These are phyloP conservation scores for Cerceris rybyensis DNA, from an alignment of 2,888 invertebrate species.

Conservation along the genomic window DNA sequence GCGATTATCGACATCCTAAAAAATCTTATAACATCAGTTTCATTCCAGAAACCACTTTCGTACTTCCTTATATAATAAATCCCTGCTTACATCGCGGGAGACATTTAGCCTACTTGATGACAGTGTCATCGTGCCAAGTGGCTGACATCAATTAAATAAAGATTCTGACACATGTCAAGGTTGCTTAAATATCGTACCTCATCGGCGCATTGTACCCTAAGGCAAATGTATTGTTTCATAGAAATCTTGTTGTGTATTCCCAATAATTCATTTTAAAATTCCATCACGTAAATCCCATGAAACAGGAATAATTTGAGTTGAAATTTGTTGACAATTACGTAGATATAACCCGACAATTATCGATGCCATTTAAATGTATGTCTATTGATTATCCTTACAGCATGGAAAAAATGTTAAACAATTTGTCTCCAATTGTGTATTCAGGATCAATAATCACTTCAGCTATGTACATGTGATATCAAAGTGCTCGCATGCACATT, in stretches of 20 bases:
- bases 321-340: neutral
- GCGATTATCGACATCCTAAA: conserved; percentile 5
- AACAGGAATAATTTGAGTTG: neutral
- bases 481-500: neutral
- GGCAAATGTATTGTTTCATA: conserved; percentile 26
- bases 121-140: conserved; percentile 66
- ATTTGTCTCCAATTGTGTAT: neutral
- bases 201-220: conserved; percentile 23
- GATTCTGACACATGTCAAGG: conserved; percentile 69
- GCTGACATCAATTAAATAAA: conserved; percentile 71
- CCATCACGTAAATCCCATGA: no score
- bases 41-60: conserved; percentile 28
- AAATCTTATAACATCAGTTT: no score
- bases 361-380: neutral
- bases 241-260: conserved; percentile 7
- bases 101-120: conserved; percentile 62
- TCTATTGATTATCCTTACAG: neutral
- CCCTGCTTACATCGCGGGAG: conserved; percentile 22
- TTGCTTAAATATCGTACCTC: conserved; percentile 50
- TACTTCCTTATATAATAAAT: conserved; percentile 41
- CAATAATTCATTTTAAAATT: neutral
- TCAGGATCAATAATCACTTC: conserved; percentile 3
- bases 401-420: no score
- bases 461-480: neutral
- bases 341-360: neutral